These are phyloP conservation scores for Scytalopus superciliaris DNA, from an alignment of 2,113 vertebrate genomes.

Conservation along the genomic window DNA sequence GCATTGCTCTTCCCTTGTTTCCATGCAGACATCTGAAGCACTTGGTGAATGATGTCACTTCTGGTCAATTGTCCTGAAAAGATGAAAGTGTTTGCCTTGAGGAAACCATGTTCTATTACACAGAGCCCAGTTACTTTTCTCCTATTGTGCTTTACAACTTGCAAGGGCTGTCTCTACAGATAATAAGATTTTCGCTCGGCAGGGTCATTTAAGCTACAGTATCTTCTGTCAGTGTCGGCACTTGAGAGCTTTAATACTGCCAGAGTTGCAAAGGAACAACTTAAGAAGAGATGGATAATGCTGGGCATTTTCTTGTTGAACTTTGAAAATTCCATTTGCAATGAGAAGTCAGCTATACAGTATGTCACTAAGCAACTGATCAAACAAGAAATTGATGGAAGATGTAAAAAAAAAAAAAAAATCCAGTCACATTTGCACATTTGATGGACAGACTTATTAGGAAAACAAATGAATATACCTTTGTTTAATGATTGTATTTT, in stretches of 20 bases:
- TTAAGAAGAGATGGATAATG: not conserved
- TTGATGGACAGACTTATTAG: not conserved
- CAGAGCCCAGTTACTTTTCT: not conserved
- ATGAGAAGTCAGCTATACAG: not conserved
- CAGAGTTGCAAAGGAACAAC: not conserved
- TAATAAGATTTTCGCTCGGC: not conserved
- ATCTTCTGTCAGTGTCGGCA: not conserved
- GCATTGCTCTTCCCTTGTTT: not conserved
- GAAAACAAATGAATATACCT: not conserved
- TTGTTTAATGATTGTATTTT: not conserved
- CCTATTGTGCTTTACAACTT: not conserved
- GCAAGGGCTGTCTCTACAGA: slow-evolving; percentile 9
- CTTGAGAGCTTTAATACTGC: not conserved
- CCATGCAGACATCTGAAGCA: not conserved
- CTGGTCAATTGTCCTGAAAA: slow-evolving; percentile 23
- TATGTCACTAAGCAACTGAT: not conserved
- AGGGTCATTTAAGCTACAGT: not conserved
- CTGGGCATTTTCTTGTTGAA: not conserved
- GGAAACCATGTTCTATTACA: slow-evolving; percentile 1
- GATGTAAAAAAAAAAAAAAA: not conserved
- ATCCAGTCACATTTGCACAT: not conserved
- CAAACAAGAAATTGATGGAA: not conserved
- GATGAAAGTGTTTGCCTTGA: slow-evolving; percentile 13
- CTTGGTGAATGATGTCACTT: not conserved
- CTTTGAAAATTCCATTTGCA: not conserved